Evolutionary conservation across 2,113 vertebrate genomes (phyloP).

Genomic region (Podarcis raffonei): DNA sequence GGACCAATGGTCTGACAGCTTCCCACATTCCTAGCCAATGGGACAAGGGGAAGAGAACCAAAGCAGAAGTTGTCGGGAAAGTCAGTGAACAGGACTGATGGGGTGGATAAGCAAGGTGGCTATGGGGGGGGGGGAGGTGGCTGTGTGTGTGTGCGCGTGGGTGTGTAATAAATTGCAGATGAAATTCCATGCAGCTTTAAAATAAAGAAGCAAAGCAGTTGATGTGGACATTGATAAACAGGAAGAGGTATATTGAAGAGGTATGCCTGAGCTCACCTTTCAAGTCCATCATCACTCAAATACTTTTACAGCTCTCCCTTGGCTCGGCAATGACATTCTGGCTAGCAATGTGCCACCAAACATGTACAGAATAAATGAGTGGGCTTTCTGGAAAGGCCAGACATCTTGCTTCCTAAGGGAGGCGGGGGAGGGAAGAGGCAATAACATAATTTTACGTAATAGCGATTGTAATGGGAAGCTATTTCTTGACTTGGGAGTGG

Average conservation of each 20-base stretch:
- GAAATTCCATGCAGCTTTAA: not conserved
- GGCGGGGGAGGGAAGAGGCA: not conserved
- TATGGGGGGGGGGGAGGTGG: no score
- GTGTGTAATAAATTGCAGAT: not conserved
- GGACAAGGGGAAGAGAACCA: not conserved
- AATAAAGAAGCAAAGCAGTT: not conserved
- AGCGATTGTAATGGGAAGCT: slow-evolving; percentile 1
- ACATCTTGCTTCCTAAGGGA: not conserved
- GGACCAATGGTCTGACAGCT: no score
- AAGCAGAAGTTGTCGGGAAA: not conserved
- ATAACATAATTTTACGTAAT: not conserved
- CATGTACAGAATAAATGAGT: not conserved
- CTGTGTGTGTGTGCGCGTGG: no score
- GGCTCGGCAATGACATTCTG: not conserved
- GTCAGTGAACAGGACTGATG: not conserved
- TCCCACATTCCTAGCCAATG: no score
- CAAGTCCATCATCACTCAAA: not conserved
- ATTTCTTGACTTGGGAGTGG: slow-evolving; percentile 28
- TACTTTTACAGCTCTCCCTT: not conserved
- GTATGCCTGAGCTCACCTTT: not conserved
- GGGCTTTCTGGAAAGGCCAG: slow-evolving; percentile 5
- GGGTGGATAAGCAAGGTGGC: not conserved
- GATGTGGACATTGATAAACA: not conserved
- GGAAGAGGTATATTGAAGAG: not conserved
- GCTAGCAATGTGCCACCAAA: not conserved